Base-by-base conservation (phyloP, 2,888 invertebrate genomes). In the Sphaeridia pumilis region DNA sequence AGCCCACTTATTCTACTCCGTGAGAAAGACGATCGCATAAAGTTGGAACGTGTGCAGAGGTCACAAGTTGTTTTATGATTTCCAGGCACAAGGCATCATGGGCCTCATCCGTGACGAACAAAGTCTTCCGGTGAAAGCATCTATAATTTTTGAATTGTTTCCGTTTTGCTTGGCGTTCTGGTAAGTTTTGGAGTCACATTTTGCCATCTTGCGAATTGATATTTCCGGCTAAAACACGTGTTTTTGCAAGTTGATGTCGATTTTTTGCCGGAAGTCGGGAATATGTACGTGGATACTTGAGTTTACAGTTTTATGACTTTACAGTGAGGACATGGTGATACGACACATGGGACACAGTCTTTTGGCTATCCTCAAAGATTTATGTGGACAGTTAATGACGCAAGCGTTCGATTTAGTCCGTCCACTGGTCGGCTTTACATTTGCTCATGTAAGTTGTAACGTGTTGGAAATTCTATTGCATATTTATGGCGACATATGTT, bases 161-260 rank as follows among this genome's bases (percentile, higher is more conserved):
- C 95, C 97, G 1, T 97, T 97, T 76, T 92, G 93, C 73, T 86
- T 97, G 63, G 92, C 94, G 38, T 95, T 95, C 71, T 87, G 89
- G 84, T 87, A 72, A 75, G 79, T 75, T 42, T 4, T 10, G 12
- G 4, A 14, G 7, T 43, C 22, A 7, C 21, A 21, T 38, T 38
- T 38, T 38, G 7, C 38, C n/a, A 17, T 5, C 38, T 38, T 31
- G 7, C 31, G 7, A 7, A 31, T 31, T 31, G 31, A 7, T 7
- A 31, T 7, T 31, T 31, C 14, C n/a, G n/a, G n/a, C n/a, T n/a
- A n/a, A n/a, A n/a, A n/a, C n/a, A n/a, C n/a, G n/a, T n/a, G n/a
- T n/a, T n/a, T n/a, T n/a, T n/a, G n/a, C n/a, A n/a, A n/a, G n/a
- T n/a, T n/a, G n/a, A n/a, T n/a, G n/a, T n/a, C n/a, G n/a, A n/a